Evolutionary conservation across 1,140 invertebrate species (phyloP).

Genomic region (Drosophila equinoxialis): DNA sequence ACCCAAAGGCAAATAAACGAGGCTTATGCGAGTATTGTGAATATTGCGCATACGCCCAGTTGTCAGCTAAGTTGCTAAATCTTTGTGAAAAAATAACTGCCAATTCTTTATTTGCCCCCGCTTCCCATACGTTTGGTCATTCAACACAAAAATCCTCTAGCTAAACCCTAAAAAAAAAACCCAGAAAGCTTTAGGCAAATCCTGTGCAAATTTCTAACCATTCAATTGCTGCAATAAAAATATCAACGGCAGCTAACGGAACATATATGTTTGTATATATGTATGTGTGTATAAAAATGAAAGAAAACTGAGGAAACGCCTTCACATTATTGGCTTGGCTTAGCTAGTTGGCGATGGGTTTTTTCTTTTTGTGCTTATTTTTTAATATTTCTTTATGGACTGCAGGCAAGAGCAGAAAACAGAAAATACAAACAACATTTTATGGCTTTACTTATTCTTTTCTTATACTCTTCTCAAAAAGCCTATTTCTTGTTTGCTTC

Average conservation of each 20-base stretch:
- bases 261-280: not conserved
- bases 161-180: not conserved
- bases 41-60: slow-evolving; percentile 9
- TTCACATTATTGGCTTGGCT: slow-evolving; percentile 47
- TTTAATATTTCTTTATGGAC: slow-evolving; percentile 74
- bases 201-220: slow-evolving; percentile 60
- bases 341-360: slow-evolving; percentile 6
- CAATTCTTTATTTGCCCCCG: not conserved
- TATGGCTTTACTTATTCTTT: slow-evolving; percentile 50
- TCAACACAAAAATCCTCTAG: not conserved
- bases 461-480: not conserved
- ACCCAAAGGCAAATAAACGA: not conserved
- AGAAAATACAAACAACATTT: slow-evolving; percentile 58
- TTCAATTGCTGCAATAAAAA: slow-evolving; percentile 61
- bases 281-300: slow-evolving; percentile 1
- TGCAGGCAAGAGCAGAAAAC: slow-evolving; percentile 19
- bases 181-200: slow-evolving; percentile 34
- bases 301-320: slow-evolving; percentile 27
- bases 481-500: no score
- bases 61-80: slow-evolving; percentile 11
- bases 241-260: slow-evolving; percentile 61
- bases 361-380: slow-evolving; percentile 48
- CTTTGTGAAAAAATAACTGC: not conserved
- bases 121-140: no score
- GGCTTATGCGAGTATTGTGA: not conserved